A percentile compares a stretch with the other conserved stretches of the same genome.
These are phyloP conservation scores for Crossaster papposus DNA, from an alignment of 53 echinoderm and acorn worm species.

Conservation along the genomic window DNA sequence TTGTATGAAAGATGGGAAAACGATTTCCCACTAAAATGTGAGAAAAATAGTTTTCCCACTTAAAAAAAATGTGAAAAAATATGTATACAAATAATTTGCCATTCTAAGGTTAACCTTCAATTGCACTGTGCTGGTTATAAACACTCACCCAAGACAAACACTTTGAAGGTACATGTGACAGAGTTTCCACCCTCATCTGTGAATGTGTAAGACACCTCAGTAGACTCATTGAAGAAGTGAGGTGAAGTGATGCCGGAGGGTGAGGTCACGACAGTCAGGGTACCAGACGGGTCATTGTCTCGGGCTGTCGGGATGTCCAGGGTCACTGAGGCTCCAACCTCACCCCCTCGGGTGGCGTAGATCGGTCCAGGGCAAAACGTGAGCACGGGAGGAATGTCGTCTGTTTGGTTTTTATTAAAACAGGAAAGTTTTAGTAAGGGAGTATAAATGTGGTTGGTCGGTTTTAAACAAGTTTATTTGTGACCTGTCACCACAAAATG, in stretches of 20 bases:
- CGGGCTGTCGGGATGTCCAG: conserved; percentile 75
- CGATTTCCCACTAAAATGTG: too few species aligned
- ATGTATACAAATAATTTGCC: too few species aligned
- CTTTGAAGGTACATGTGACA: conserved; percentile 65
- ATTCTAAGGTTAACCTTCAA: too few species aligned
- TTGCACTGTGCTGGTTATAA: not conserved
- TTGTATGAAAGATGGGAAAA: too few species aligned
- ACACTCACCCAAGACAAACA: conserved; percentile 69
- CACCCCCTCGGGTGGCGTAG: conserved; percentile 11
- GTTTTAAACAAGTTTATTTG: too few species aligned
- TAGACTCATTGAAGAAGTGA: conserved; percentile 50
- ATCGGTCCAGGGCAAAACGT: conserved; percentile 59
- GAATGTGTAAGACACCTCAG: conserved; percentile 68
- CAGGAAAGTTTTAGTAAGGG: too few species aligned
- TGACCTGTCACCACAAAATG: too few species aligned
- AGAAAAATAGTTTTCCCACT: too few species aligned
- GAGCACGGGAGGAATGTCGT: conserved; percentile 59
- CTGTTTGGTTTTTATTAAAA: conserved; percentile 49
- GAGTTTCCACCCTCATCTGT: conserved; percentile 68
- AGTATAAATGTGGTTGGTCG: too few species aligned
- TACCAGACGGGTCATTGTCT: conserved; percentile 60
- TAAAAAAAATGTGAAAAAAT: too few species aligned
- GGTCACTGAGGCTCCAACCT: conserved; percentile 32
- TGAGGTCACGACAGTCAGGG: conserved; percentile 34
- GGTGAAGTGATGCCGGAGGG: conserved; percentile 73